Base-by-base conservation (phyloP, 2,888 invertebrate genomes). In the Thymelicus sylvestris region DNA sequence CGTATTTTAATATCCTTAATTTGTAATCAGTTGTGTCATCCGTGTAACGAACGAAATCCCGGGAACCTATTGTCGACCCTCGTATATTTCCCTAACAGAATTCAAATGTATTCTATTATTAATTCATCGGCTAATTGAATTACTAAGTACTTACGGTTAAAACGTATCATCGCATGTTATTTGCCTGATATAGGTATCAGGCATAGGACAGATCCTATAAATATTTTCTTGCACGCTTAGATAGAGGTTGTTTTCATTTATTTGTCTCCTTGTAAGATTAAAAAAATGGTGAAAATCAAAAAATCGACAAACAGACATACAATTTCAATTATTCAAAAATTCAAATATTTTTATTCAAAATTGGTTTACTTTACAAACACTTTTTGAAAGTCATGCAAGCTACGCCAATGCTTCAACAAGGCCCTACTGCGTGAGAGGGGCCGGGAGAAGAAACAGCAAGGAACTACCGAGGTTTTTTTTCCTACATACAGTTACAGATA, bases 91-190 rank as follows among this genome's bases (percentile, higher is more conserved):
- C 31, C 62, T 38, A 63, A 69, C 57, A 57, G 19, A 55, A 63
- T 62, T 63, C 57, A 69, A 63, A 63, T 57, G 47, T 69, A 47
- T 69, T 63, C 63, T 63, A 69, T 69, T 57, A 69, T 55, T 69
- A 63, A 69, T 69, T 69, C 63, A 69, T 47, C 57, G 57, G 8
- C 63, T 63, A 64, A 69, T 69, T 63, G 68, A 63, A 69, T 69
- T 57, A 63, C 57, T 57, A 63, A 41, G 57, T 63, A 63, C 55
- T 68, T 68, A 63, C 63, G 67, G 31, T 31, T 61, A 39, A 44
- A 57, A 57, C 47, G 48, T 69, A 69, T 69, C 69, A 52, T 10
- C 52, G 39, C 31, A 57, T 64, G 63, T 52, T 15, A 52, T 52
- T 50, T 52, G 50, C 15, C 19, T 52, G 52, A 19, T 57, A 4